Evolutionary conservation across 2,113 vertebrate species (phyloP).

Genomic region (Elanoides forficatus): DNA sequence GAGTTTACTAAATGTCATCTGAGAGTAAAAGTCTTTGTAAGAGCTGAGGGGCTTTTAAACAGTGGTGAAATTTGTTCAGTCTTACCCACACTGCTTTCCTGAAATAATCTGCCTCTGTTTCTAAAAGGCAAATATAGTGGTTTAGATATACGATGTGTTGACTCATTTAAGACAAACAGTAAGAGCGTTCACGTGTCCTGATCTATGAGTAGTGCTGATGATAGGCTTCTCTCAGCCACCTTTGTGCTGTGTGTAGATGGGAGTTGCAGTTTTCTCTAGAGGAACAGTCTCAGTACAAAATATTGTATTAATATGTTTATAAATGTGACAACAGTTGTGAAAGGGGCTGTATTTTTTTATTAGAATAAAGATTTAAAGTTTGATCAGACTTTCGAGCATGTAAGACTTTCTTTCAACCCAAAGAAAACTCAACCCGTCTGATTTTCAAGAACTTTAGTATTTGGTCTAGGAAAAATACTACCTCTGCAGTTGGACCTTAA

Average conservation of each 20-base stretch:
- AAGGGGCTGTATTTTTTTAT: neutral
- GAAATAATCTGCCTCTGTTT: neutral
- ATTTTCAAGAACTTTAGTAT: neutral
- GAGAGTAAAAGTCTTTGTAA: neutral
- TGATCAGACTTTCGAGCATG: neutral
- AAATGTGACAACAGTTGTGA: neutral
- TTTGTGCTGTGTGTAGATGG: neutral
- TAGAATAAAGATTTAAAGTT: neutral
- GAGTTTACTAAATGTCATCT: neutral
- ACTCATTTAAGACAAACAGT: neutral
- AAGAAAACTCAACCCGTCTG: rapidly evolving
- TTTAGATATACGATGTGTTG: neutral
- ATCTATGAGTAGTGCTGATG: neutral
- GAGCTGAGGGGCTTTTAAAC: neutral
- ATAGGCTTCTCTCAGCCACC: neutral
- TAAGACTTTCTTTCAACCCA: neutral
- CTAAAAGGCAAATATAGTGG: neutral
- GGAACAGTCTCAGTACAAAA: neutral
- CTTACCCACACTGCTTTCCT: neutral
- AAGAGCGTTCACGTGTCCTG: neutral
- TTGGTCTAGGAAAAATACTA: neutral
- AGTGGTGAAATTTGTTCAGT: neutral
- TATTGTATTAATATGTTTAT: neutral
- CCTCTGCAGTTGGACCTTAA: neutral
- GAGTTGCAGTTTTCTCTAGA: neutral